Evolutionary conservation across 2,113 vertebrate species (phyloP), one percentile per base, ranked within the genome.

Genomic region (Dunckerocampus dactyliophorus): DNA sequence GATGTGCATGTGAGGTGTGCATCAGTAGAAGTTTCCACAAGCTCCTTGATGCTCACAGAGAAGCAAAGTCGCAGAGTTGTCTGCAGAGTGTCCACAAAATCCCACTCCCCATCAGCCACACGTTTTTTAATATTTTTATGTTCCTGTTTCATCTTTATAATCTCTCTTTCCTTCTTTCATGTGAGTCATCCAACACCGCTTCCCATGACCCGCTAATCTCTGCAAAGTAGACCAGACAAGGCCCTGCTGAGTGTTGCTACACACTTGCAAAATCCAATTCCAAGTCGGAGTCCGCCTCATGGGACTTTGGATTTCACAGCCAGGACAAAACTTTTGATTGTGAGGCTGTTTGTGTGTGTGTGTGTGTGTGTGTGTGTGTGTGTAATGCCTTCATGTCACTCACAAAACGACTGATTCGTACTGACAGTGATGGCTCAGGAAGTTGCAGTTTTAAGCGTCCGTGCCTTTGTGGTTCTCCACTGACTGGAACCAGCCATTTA

Each of bases 171-270:
- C 39, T 14, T 43, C 62, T 56, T 71, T 77, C 46, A 50, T 64
- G 57, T 52, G n/a, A 62, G 56, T 79, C 62, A 19, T 69, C 69
- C 67, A 54, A 56, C 62, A 47, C 55, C 46, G 37, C 69, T 72
- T 64, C 66, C 58, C 51, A 13, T 67, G 64, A 68, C 66, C 59
- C 54, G 65, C 63, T 71, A 56, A 79, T 69, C 81, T 77, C n/a
- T 60, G 62, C 52, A 66, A 63, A 80, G 70, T 45, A 76, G 65
- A 65, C 67, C 19, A 71, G 67, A 57, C 58, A 21, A 56, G 19
- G 48, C 61, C 54, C 62, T 5, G 53, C 67, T 50, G 66, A 67
- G 66, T 28, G 42, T 52, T 62, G 58, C 61, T 70, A 63, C 74
- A 46, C 65, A 51, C 54, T 39, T 37, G 49, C 59, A 69, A 77